Evolutionary conservation across 2,797 vertebrate genomes (phyloP), one percentile per base, ranked within the genome.

Genomic region (Sebastiscus albofasciatus): DNA sequence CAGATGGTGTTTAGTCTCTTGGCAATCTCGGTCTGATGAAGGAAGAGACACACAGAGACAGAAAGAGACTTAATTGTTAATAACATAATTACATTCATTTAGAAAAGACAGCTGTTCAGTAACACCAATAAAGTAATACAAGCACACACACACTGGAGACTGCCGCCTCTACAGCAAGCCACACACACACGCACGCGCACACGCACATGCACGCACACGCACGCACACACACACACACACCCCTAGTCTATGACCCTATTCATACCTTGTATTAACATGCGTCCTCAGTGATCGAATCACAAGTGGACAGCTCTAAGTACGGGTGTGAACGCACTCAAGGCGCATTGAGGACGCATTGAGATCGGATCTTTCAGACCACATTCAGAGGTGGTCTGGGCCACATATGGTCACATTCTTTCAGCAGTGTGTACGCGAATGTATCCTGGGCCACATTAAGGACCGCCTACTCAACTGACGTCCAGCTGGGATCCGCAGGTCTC

Each of bases 1-100:
- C 97, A 98, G 96, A 99, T 99, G 87, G 98, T 98, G 94, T 99
- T 99, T 94, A 99, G 95, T 95, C 98, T 97, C 96, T 99, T 99
- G 90, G 98, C 98, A 79, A 99, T 99, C 96, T 99, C 98, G 79
- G 98, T 99, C 98, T 99, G 95, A 80, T 88, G 89, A 94, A 87
- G 90, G 87, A 88, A 95, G 80, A 85, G 68, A 85, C 77, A 84
- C 65, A 79, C 74, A 58, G 49, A 90, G 80, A 86, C 67, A 85
- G 78, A 86, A 74, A 85, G 84, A 87, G 79, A 89, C 80, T 87
- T 81, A 79, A 89, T 86, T 87, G 84, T 86, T 91, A 90, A 94
- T 92, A 89, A 83, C 86, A 90, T 92, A 90, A 94, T 93, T 92
- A 90, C 82, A 90, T 89, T 89, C 59, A 91, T 89, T 94, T 81